Evolutionary conservation across 2,113 vertebrate species (phyloP), one percentile per base, ranked within the genome.

Genomic region (Sylvietta virens): DNA sequence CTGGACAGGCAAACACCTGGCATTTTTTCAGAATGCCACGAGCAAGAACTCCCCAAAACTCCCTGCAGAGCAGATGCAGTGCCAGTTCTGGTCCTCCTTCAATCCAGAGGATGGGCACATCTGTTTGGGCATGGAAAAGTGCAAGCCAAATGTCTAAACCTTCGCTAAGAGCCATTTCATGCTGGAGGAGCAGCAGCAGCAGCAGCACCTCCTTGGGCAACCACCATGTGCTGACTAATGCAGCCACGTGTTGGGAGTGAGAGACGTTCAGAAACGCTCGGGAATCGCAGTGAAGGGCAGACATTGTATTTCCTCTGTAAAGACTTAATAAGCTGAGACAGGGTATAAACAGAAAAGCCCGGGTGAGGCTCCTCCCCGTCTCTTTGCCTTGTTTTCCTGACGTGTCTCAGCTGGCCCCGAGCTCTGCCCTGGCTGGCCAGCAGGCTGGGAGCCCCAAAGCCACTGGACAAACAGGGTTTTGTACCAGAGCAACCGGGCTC

Each of bases 391-490:
- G 92, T 96, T 96, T 93, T 96, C 83, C 86, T 91, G 94, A 97
- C 96, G 66, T 90, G 95, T 82, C 84, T 96, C 96, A 96, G 95
- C 96, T 96, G 96, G 95, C 95, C 81, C 79, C 1, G 28, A 48
- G 26, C 70, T 67, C 20, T 6, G 3, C 77, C 3, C 10, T 64
- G 93, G 79, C 94, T 11, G 6, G 94, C 95, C 93, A 94, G 94
- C 82, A 64, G 92, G 91, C 95, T 85, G 87, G 45, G 90, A 77
- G 94, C 92, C 42, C 58, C 76, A 13, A 60, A 92, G 8, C 17
- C 69, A 65, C 91, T 95, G 91, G 88, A 92, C 84, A 94, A 94
- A 95, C 93, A 91, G 78, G 85, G 65, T 92, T 94, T 97, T 94
- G 84, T 77, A 66, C 40, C 56, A 24, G 76, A 82, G 78, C 57